Conservation (phyloP, 2,888 invertebrate genomes). For the Rhagonycha lutea region DNA sequence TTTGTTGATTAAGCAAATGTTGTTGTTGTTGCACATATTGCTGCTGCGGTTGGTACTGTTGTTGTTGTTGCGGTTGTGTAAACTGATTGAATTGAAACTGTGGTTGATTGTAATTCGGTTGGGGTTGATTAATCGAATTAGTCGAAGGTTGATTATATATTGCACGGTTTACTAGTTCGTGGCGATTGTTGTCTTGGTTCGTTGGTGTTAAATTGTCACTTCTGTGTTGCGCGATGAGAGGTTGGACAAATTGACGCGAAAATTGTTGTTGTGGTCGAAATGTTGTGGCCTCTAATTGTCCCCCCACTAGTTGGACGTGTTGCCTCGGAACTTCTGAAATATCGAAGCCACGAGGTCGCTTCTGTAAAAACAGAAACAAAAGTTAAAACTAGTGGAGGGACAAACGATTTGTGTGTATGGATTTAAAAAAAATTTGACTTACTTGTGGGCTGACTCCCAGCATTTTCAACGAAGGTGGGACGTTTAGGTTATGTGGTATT, state of each 20-base stretch:
- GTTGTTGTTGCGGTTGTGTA: slow-evolving; percentile 33
- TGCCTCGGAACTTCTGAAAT: slow-evolving; percentile 41
- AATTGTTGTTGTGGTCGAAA: slow-evolving; percentile 49
- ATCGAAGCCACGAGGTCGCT: slow-evolving; percentile 48
- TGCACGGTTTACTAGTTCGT: slow-evolving; percentile 38
- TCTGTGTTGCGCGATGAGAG: slow-evolving; percentile 33
- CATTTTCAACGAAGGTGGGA: slow-evolving; percentile 92
- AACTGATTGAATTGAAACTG: slow-evolving; percentile 5
- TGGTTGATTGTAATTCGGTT: slow-evolving; percentile 7
- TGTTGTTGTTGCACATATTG: slow-evolving; percentile 38
- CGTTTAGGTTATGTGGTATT: slow-evolving; percentile 75
- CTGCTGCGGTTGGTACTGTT: slow-evolving; percentile 31
- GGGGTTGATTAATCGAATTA: slow-evolving; percentile 4
- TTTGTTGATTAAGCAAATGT: slow-evolving; percentile 36
- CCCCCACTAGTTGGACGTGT: slow-evolving; percentile 45
- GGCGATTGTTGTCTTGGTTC: slow-evolving; percentile 28
- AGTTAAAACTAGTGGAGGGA: slow-evolving; percentile 38
- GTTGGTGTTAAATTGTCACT: slow-evolving; percentile 19
- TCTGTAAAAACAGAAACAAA: slow-evolving; percentile 53
- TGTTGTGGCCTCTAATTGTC: slow-evolving; percentile 54
- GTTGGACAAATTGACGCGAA: slow-evolving; percentile 24
- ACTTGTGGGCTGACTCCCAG: slow-evolving; percentile 94
- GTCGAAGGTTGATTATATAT: slow-evolving; percentile 24
- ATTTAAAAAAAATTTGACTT: slow-evolving; percentile 48
- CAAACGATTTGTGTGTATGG: background rate